Conservation (phyloP, 2,113 vertebrate species). For the Eurypyga helias region DNA sequence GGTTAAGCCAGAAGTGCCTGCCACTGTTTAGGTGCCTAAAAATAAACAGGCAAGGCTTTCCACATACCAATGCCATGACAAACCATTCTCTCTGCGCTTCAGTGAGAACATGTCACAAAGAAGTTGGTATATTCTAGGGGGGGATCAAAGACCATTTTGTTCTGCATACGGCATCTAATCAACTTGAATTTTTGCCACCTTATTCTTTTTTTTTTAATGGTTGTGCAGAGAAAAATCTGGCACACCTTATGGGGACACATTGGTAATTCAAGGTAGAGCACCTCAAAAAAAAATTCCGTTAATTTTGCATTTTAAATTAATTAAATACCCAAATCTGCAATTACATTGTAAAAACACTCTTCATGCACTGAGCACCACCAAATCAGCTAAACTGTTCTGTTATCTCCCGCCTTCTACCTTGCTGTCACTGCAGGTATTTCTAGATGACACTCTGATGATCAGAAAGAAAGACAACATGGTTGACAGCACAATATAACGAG, state of each 20-base stretch:
- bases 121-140: neutral
- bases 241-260: neutral
- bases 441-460: neutral
- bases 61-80: constrained; percentile 46
- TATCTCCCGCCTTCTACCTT: neutral
- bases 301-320: neutral
- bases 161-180: neutral
- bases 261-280: neutral
- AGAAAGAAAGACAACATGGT: neutral
- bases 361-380: neutral
- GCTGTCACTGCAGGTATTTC: neutral
- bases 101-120: neutral
- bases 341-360: neutral
- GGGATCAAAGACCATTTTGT: neutral
- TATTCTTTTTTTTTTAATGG: neutral
- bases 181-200: neutral
- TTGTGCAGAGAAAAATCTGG: neutral
- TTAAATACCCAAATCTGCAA: neutral
- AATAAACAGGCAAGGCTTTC: constrained; percentile 48
- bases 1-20: constrained; percentile 64
- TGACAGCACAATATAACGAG: neutral
- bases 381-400: neutral
- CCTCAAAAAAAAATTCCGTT: neutral
- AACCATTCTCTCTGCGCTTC: constrained; percentile 21
- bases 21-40: constrained; percentile 56